phyloP scores from a whole-genome alignment of 2,888 invertebrate species.

The Neuroscelio doddi region DNA sequence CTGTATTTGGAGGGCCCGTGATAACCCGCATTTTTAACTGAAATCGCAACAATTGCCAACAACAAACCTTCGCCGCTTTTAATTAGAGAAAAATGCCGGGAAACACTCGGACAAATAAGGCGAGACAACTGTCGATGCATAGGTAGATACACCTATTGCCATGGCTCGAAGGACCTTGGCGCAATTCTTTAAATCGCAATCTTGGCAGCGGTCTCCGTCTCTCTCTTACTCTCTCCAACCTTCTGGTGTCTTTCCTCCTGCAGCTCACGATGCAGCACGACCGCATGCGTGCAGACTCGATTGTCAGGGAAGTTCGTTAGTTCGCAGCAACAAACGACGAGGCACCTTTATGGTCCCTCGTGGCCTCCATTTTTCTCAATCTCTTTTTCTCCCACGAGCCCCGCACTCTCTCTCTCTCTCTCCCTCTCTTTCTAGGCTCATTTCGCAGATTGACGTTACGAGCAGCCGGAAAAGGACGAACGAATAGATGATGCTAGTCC shows the following conservation, averaged over 20 bases:
- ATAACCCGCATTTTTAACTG: slow-evolving; percentile 31
- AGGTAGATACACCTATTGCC: slow-evolving; percentile 24
- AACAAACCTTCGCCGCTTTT: slow-evolving; percentile 2
- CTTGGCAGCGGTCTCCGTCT: slow-evolving; percentile 2
- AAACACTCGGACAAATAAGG: slow-evolving; percentile 20
- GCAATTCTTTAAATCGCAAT: slow-evolving; percentile 16
- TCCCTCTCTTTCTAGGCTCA: slow-evolving; percentile 19
- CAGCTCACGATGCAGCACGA: background rate
- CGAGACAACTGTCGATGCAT: slow-evolving; percentile 21
- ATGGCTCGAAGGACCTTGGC: slow-evolving; percentile 10
- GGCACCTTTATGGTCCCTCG: slow-evolving; percentile 28
- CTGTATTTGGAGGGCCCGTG: slow-evolving; percentile 1
- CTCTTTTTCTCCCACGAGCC: slow-evolving; percentile 8
- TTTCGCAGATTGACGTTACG: slow-evolving; percentile 38
- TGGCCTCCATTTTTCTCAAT: slow-evolving; percentile 34
- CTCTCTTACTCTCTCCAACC: background rate
- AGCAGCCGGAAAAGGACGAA: slow-evolving; percentile 20
- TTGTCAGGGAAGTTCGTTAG: slow-evolving; percentile 28
- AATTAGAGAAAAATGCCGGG: slow-evolving; percentile 20
- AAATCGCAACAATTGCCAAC: slow-evolving; percentile 12
- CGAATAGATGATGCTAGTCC: slow-evolving; percentile 16
- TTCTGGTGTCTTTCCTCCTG: background rate
- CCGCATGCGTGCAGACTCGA: slow-evolving; percentile 19
- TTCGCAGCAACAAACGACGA: slow-evolving; percentile 6
- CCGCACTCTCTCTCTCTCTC: slow-evolving; percentile 10